These are phyloP conservation scores for Merluccius polli DNA, from an alignment of 2,797 vertebrate genomes.

Conservation along the genomic window DNA sequence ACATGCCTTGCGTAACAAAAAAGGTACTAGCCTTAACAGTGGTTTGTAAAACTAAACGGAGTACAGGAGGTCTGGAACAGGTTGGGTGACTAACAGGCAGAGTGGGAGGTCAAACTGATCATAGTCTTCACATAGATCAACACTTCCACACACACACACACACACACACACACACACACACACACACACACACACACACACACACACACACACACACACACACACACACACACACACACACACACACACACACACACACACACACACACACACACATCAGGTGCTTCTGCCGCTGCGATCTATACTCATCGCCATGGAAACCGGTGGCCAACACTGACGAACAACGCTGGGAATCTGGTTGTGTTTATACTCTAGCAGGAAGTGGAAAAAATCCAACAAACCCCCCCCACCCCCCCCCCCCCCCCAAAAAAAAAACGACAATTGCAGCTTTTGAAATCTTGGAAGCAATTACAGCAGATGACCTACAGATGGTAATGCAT, in stretches of 20 bases:
- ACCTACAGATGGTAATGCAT: constrained; percentile 52
- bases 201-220: too few relatives aligned
- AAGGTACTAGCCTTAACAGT: neutral
- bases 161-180: too few relatives aligned
- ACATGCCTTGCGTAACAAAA: neutral
- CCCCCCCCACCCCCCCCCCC: too few relatives aligned
- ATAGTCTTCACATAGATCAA: too few relatives aligned
- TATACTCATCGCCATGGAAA: constrained; percentile 36
- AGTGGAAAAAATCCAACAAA: constrained; percentile 36
- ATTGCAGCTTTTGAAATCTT: constrained; percentile 53
- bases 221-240: too few relatives aligned
- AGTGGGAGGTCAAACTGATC: constrained; percentile 5
- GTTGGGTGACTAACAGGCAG: constrained; percentile 15
- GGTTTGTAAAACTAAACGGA: constrained; percentile 18
- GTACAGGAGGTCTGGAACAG: constrained; percentile 10
- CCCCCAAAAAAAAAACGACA: constrained; percentile 37
- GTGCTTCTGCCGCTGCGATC: neutral
- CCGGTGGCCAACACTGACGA: constrained; percentile 27
- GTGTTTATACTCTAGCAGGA: constrained; percentile 59
- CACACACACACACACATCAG: neutral
- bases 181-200: too few relatives aligned
- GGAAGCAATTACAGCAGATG: constrained; percentile 55
- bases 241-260: too few relatives aligned
- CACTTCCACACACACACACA: too few relatives aligned
- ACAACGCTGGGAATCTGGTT: constrained; percentile 49